Evolutionary conservation across 2,888 invertebrate species (phyloP).

Genomic region (Mayetiola destructor): DNA sequence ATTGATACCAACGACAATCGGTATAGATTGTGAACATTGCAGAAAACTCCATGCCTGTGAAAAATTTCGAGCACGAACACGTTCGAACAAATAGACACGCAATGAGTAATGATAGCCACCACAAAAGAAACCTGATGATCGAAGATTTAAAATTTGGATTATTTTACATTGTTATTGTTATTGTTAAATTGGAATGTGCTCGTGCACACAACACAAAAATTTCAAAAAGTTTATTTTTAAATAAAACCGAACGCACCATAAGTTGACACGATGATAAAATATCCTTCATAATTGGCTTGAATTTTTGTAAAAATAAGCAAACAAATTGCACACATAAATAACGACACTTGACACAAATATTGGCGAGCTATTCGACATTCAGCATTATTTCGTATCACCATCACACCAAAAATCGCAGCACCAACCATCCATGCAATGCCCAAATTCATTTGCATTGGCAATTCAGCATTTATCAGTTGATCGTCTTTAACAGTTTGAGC

Average conservation of each 20-base stretch:
- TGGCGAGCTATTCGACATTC: constrained; percentile 76
- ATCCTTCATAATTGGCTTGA: constrained; percentile 59
- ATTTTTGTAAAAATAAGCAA: constrained; percentile 64
- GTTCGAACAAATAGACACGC: constrained; percentile 79
- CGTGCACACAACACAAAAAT: neutral
- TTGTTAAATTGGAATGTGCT: neutral
- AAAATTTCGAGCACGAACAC: constrained; percentile 71
- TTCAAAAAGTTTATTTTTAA: neutral
- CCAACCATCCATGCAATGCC: constrained; percentile 74
- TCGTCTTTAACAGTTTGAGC: constrained; percentile 67
- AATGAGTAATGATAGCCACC: constrained; percentile 79
- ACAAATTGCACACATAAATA: constrained; percentile 62
- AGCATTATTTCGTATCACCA: constrained; percentile 68
- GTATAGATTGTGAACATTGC: constrained; percentile 73
- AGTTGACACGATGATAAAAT: constrained; percentile 68
- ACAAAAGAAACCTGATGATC: constrained; percentile 55
- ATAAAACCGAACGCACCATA: constrained; percentile 40
- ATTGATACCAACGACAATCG: constrained; percentile 70
- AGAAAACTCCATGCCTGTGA: constrained; percentile 81
- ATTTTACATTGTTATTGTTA: neutral
- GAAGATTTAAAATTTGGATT: constrained; percentile 16
- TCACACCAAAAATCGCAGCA: constrained; percentile 62
- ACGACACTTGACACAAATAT: constrained; percentile 67
- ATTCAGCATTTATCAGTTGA: constrained; percentile 48
- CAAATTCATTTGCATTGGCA: constrained; percentile 56